Evolutionary conservation across 1,140 invertebrate species (phyloP).

Genomic region (Akabosia matsudoensis): DNA sequence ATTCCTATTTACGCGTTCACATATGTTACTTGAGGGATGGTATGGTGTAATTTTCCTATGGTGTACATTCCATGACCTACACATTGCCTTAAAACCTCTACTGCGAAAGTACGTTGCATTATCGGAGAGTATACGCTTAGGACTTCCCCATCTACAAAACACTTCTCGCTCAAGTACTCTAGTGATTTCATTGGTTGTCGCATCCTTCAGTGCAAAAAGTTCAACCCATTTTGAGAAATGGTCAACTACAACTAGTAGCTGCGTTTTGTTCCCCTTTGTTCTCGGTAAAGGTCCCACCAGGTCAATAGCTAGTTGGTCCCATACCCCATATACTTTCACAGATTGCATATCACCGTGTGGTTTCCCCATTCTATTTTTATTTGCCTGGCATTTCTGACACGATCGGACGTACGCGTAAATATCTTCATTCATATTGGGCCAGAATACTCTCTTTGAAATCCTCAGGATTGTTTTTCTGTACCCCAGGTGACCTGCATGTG

Average conservation of each 20-base stretch:
- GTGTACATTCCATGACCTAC: conserved; percentile 27
- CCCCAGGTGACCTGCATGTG: conserved; percentile 22
- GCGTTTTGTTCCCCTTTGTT: conserved; percentile 33
- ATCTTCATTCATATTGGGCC: conserved; percentile 24
- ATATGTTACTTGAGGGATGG: conserved; percentile 52
- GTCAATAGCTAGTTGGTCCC: conserved; percentile 45
- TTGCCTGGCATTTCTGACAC: conserved; percentile 17
- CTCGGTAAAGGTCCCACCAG: conserved; percentile 45
- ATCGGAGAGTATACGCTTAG: conserved; percentile 43
- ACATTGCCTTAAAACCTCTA: conserved; percentile 22
- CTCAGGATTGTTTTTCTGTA: conserved; percentile 22
- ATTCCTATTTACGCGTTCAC: conserved; percentile 53
- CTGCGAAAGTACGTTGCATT: conserved; percentile 47
- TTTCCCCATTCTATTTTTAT: conserved; percentile 1
- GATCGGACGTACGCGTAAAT: conserved; percentile 11
- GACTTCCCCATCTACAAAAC: conserved; percentile 47
- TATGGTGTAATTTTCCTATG: conserved; percentile 49
- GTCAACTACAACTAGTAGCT: conserved; percentile 44
- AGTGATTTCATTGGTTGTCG: conserved; percentile 30
- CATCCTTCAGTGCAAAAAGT: conserved; percentile 38
- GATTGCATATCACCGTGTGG: background rate
- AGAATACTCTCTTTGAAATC: conserved; percentile 1
- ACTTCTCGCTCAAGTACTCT: conserved; percentile 42
- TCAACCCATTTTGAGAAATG: conserved; percentile 47
- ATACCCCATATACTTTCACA: conserved; percentile 27